Conservation (phyloP, 1,140 invertebrate species). For the Akabosia matsudoensis region DNA sequence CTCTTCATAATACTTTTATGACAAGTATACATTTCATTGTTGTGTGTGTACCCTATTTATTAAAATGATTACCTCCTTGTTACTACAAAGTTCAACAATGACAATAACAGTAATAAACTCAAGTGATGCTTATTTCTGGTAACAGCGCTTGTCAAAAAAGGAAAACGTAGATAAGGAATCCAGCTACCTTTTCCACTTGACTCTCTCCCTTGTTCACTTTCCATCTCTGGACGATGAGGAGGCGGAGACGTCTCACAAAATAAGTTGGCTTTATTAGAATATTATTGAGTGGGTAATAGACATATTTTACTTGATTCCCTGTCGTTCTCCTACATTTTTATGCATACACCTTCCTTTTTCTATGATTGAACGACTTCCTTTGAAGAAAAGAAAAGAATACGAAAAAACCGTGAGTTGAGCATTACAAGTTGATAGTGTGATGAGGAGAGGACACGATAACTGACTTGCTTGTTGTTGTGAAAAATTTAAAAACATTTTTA, state of each 20-base stretch:
- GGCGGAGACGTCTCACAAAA: not conserved
- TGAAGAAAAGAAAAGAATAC: too few species aligned
- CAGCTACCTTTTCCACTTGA: not conserved
- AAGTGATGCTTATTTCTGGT: not conserved
- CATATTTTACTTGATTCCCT: not conserved
- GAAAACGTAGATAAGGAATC: not conserved
- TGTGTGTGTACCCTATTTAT: not conserved
- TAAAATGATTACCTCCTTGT: not conserved
- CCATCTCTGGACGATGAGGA: not conserved
- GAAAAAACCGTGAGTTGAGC: not conserved
- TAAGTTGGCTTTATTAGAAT: constrained; percentile 1
- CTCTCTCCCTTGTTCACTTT: not conserved
- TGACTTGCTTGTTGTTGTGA: not conserved
- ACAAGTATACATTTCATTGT: not conserved
- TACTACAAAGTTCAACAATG: not conserved
- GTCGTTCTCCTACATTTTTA: not conserved
- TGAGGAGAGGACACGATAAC: not conserved
- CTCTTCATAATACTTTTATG: not conserved
- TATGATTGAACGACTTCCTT: not conserved
- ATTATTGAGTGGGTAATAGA: not conserved
- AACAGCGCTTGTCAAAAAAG: not conserved
- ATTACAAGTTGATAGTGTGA: not conserved
- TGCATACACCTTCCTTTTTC: not conserved
- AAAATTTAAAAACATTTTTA: not conserved
- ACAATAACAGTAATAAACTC: constrained; percentile 15